Base-by-base conservation (phyloP, 2,113 vertebrate species). In the Micromys minutus region DNA sequence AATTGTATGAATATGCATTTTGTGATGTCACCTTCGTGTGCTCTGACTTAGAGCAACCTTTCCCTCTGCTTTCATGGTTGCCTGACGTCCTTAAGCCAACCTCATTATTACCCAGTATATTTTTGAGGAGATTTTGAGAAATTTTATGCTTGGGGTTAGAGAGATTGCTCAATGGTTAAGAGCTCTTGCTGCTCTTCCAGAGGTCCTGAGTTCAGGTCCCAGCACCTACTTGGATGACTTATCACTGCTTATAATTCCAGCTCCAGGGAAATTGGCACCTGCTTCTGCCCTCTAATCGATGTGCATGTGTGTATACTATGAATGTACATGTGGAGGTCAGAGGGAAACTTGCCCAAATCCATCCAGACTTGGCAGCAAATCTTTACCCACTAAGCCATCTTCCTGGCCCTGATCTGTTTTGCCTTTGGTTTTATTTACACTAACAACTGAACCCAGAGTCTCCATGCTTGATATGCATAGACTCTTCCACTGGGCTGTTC, bases 61-160 rank as follows among this genome's bases (percentile, higher is more conserved):
- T 63, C 5, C 15, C 22, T 90, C 63, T 72, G 75, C 34, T 94
- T 77, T 77, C 45, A 63, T 95, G 75, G 1, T 90, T 95, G 92
- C 57, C 24, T 92, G 52, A 79, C n/a, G 87, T 77, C 47, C 12
- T 12, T 80, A 83, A 31, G 26, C 16, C 65, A 95, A n/a, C 9
- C 3, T 88, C 57, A 22, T 50, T 47, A 36, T 86, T 61, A 63
- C 29, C 36, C 63, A 87, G 2, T 92, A 89, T 93, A 89, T 61
- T 63, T 95, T 72, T 52, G 59, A 90, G 47, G 63, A 94, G 52
- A n/a, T 94, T 86, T 75, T 29, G 39, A 85, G 34, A 22, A 5
- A 1, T 7, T 59, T 47, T 31, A 63, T 4, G 10, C 13, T 61
- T 84, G 57, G 24, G 26, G 7, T 39, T 63, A 19, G 16, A 31